Base-by-base conservation (phyloP, 2,113 vertebrate species). In the Lepidothrix coronata region DNA sequence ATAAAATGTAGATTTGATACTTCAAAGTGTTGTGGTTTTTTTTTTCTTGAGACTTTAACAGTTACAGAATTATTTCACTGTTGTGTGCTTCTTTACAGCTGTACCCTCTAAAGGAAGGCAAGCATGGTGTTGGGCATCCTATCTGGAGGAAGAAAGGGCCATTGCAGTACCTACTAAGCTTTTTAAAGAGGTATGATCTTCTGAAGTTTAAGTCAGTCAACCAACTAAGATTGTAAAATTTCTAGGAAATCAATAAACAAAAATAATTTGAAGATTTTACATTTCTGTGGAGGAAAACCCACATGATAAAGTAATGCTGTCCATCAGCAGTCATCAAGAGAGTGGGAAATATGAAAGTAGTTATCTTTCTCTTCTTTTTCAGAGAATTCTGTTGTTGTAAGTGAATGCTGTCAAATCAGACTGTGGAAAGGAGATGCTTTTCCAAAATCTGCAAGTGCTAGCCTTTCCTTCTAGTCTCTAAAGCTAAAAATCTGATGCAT, bases 51-150 rank as follows among this genome's bases (percentile, higher is more conserved):
- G 41, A 87, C 14, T 1, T 62, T 62, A 81, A 27, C 27, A 43
- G 30, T 68, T 63, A 59, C 22, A 41, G 30, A 83, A 59, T 54
- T 79, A 30, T 54, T 85, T 73, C 54, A 14, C 39, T 81, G 12
- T 44, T 94, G n/a, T 82, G 14, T 93, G 17, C 20, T 94, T 94
- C 70, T 80, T 96, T 94, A 39, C 97, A 88, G 98, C 98, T 75
- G 97, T 98, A 46, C 95, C 98, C 76, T 98, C 97, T 70, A 98
- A 99, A 99, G 98, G 97, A 88, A 99, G 99, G 95, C 99, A 99
- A 61, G 94, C 98, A 1, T 99, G 99, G 99, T 99, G 99, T 94
- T 99, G 99, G 99, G 98, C 99, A 5, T 98, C 98, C 37, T 99
- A 99, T 95, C 97, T 99, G 65, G 99, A 99, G 88, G 99, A 99